Conservation (phyloP, 37 sponge, comb jelly and placozoan species). For the Chondrosia reniformis region DNA sequence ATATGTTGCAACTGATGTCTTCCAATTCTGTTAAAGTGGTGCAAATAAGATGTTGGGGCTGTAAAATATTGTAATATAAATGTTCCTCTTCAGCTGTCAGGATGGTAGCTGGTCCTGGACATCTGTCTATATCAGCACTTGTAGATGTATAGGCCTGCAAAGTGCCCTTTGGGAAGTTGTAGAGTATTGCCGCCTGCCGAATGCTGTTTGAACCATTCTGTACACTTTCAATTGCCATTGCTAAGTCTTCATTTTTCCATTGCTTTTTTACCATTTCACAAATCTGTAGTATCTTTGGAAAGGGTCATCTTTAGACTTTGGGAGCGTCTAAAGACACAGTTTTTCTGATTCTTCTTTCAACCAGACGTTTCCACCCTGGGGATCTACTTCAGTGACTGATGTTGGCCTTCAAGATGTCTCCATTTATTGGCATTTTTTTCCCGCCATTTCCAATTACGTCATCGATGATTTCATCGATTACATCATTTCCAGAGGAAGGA, state of each 20-base stretch:
- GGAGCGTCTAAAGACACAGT: too few relatives aligned
- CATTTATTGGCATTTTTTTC: too few relatives aligned
- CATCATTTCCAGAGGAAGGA: too few relatives aligned
- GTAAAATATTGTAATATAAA: not conserved
- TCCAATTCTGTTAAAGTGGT: not conserved
- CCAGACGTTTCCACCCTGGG: too few relatives aligned
- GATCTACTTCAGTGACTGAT: too few relatives aligned
- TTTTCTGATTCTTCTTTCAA: too few relatives aligned
- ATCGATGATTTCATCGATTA: too few relatives aligned
- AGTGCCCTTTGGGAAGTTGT: not conserved
- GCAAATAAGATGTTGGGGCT: not conserved
- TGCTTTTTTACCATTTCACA: not conserved
- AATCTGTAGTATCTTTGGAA: not conserved
- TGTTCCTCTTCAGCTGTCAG: constrained; percentile 26
- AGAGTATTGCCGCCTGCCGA: not conserved
- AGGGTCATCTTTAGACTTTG: too few relatives aligned
- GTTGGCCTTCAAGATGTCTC: too few relatives aligned
- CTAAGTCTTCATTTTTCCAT: not conserved
- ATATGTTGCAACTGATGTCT: not conserved
- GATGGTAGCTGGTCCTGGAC: constrained; percentile 21
- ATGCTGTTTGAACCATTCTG: not conserved
- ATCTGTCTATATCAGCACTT: not conserved
- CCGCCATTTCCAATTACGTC: too few relatives aligned
- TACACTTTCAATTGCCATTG: not conserved
- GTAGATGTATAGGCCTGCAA: not conserved